Conservation (phyloP, 1,140 invertebrate genomes). For the Listronotus oregonensis region DNA sequence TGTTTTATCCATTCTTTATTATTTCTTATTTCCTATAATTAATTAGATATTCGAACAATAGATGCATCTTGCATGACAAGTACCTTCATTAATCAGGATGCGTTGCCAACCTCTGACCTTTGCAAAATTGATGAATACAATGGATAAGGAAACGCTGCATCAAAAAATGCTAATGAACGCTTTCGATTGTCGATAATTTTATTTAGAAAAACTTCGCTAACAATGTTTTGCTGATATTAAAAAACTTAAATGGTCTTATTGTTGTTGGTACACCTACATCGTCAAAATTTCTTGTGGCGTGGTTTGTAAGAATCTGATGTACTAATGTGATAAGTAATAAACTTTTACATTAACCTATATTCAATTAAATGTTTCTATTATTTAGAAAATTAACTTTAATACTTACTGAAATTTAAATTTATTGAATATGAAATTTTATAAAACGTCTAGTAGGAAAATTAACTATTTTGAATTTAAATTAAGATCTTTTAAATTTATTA, state of each 20-base stretch:
- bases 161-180: slow-evolving; percentile 36
- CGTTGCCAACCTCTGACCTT: slow-evolving; percentile 28
- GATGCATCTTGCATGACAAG: slow-evolving; percentile 37
- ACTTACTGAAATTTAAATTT: too few species aligned
- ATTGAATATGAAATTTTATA: too few species aligned
- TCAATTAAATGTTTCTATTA: too few species aligned
- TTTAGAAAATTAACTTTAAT: too few species aligned
- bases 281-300: not conserved
- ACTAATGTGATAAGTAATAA: too few species aligned
- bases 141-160: slow-evolving; percentile 31
- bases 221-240: slow-evolving; percentile 18
- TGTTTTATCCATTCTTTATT: slow-evolving; percentile 1
- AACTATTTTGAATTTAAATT: too few species aligned
- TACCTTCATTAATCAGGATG: slow-evolving; percentile 37
- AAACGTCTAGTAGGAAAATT: too few species aligned
- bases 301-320: not conserved
- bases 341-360: too few species aligned
- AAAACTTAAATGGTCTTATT: slow-evolving; percentile 27
- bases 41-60: slow-evolving; percentile 38
- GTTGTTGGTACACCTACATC: slow-evolving; percentile 23
- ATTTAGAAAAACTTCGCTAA: slow-evolving; percentile 20
- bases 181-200: slow-evolving; percentile 2
- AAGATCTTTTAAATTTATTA: too few species aligned
- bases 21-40: slow-evolving; percentile 27
- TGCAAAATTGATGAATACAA: slow-evolving; percentile 32